Evolutionary conservation across 2,888 invertebrate species (phyloP).

Genomic region (Autographa pulchrina): DNA sequence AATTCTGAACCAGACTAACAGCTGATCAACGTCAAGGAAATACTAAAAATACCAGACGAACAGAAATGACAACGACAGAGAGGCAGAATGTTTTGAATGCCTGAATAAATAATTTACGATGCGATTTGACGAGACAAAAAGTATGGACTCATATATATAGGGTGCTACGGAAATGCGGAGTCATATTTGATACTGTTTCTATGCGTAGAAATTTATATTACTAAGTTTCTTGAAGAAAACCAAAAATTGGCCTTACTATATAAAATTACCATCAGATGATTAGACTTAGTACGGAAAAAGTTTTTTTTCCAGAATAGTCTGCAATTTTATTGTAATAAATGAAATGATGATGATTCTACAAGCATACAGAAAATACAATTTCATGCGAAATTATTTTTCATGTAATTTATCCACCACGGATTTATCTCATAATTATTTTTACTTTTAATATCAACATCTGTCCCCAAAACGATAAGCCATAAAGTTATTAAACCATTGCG

Average conservation of each 20-base stretch:
- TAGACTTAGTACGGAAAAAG: no score
- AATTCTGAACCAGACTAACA: neutral
- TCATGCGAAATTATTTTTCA: neutral
- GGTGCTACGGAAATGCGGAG: no score
- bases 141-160: no score
- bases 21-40: conserved; percentile 1
- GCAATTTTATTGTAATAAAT: no score
- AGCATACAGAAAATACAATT: no score
- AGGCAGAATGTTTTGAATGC: neutral
- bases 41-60: conserved; percentile 6
- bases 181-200: no score
- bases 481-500: conserved; percentile 26
- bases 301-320: no score
- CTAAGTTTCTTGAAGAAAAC: no score
- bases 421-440: neutral
- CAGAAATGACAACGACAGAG: neutral
- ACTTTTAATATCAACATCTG: neutral
- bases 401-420: neutral
- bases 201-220: no score
- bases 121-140: neutral
- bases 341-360: no score
- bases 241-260: no score
- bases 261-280: no score
- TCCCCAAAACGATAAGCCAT: conserved; percentile 22
- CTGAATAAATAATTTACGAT: neutral